Evolutionary conservation across 2,888 invertebrate genomes (phyloP).

Genomic region (Fissipunctia ypsillon): DNA sequence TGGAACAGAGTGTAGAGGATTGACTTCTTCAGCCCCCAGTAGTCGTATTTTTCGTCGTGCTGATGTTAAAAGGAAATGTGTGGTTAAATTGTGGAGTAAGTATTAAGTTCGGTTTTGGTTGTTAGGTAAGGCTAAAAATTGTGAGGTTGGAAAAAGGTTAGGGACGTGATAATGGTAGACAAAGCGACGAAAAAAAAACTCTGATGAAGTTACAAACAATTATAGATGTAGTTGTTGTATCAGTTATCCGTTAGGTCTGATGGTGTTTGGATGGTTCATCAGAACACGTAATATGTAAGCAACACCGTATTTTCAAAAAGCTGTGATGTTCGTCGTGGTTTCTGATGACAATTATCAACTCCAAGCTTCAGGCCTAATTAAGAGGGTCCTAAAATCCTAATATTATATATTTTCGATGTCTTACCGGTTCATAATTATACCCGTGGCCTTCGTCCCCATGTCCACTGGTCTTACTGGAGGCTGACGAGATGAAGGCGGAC

Average conservation of each 20-base stretch:
- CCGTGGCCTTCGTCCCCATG: conserved; percentile 81
- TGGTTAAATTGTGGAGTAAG: background rate
- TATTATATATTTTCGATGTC: conserved; percentile 1
- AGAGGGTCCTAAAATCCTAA: background rate
- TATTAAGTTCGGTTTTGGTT: background rate
- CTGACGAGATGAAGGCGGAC: conserved; percentile 89
- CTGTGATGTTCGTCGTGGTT: background rate
- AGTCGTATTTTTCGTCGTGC: conserved; percentile 90
- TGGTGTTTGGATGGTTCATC: too few species aligned
- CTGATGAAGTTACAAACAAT: background rate
- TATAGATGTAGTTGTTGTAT: background rate
- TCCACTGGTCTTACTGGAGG: conserved; percentile 85
- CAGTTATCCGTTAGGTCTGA: background rate
- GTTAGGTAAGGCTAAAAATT: background rate
- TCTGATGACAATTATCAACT: background rate
- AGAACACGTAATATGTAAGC: too few species aligned
- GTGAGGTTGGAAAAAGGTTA: background rate
- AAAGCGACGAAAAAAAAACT: background rate
- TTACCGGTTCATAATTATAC: conserved; percentile 87
- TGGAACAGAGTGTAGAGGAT: conserved; percentile 95
- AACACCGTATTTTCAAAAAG: background rate
- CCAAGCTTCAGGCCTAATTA: background rate
- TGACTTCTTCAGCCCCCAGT: conserved; percentile 95
- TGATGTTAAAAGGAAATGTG: conserved; percentile 70
- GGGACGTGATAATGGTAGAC: background rate